Evolutionary conservation across 2,113 vertebrate genomes (phyloP).

Genomic region (Rhineura floridana): DNA sequence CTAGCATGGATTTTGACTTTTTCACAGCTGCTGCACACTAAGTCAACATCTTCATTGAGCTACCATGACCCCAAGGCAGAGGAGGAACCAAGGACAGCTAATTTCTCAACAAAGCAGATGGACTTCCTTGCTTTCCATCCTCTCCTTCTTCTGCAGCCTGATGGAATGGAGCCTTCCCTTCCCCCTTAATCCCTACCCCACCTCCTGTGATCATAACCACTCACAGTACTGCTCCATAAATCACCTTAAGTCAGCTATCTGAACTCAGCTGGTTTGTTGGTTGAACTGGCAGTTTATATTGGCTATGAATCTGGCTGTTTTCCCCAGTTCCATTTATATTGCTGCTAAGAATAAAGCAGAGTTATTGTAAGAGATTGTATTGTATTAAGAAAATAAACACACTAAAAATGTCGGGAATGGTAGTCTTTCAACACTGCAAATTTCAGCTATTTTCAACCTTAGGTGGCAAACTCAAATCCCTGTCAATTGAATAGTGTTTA

Average conservation of each 20-base stretch:
- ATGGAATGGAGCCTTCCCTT: neutral
- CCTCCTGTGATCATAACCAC: neutral
- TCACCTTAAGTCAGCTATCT: neutral
- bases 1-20: no score
- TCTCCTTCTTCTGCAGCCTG: no score
- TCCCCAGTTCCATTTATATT: neutral
- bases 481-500: neutral
- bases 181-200: neutral
- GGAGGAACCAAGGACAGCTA: no score
- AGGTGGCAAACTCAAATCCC: neutral
- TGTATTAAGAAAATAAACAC: conserved; percentile 2
- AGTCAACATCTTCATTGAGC: no score
- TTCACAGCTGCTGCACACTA: no score
- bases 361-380: neutral
- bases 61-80: no score
- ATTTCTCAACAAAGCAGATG: no score
- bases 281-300: neutral
- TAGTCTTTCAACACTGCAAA: neutral
- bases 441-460: neutral
- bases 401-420: neutral
- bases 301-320: neutral
- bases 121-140: no score
- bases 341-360: neutral
- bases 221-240: neutral
- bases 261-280: neutral